Evolutionary conservation across 1,140 invertebrate genomes (phyloP).

Genomic region (Drosophila kanapiae): DNA sequence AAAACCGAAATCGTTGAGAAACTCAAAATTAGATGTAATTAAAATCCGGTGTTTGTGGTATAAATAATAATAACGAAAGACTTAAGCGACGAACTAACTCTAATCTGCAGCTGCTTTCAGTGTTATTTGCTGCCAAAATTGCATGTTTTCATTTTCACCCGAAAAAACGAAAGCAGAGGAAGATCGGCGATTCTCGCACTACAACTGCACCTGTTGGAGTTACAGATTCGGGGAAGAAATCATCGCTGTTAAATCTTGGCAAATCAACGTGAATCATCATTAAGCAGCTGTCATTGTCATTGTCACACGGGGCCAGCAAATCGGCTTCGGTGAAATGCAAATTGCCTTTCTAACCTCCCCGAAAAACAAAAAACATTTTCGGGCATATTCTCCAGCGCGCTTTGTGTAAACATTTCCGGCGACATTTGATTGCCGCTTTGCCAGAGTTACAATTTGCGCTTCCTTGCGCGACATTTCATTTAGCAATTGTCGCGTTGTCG

Average conservation of each 20-base stretch:
- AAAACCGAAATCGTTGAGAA: conserved; percentile 21
- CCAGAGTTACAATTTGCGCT: conserved; percentile 64
- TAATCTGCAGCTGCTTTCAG: conserved; percentile 56
- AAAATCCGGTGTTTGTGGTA: conserved; percentile 45
- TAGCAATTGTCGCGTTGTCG: conserved; percentile 70
- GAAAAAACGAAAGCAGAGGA: conserved; percentile 47
- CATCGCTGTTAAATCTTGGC: conserved; percentile 52
- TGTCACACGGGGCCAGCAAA: conserved; percentile 37
- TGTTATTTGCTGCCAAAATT: conserved; percentile 28
- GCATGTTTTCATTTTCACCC: conserved; percentile 68
- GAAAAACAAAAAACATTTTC: conserved; percentile 31
- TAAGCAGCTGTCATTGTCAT: conserved; percentile 71
- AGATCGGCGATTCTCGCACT: conserved; percentile 25
- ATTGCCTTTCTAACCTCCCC: conserved; percentile 63
- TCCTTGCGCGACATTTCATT: conserved; percentile 78
- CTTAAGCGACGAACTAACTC: conserved; percentile 62
- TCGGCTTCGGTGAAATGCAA: conserved; percentile 68
- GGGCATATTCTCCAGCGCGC: conserved; percentile 28
- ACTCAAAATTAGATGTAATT: conserved; percentile 51
- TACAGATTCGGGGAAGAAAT: conserved; percentile 15
- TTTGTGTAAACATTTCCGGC: conserved; percentile 66
- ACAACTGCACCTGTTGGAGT: conserved; percentile 63
- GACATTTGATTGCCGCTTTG: conserved; percentile 49
- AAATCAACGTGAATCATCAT: conserved; percentile 62
- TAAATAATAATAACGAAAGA: conserved; percentile 66